A percentile compares a stretch with the other conserved stretches of the same genome.
These are phyloP conservation scores for Tetrao urogallus DNA, from an alignment of 2,113 vertebrate species.

Conservation along the genomic window DNA sequence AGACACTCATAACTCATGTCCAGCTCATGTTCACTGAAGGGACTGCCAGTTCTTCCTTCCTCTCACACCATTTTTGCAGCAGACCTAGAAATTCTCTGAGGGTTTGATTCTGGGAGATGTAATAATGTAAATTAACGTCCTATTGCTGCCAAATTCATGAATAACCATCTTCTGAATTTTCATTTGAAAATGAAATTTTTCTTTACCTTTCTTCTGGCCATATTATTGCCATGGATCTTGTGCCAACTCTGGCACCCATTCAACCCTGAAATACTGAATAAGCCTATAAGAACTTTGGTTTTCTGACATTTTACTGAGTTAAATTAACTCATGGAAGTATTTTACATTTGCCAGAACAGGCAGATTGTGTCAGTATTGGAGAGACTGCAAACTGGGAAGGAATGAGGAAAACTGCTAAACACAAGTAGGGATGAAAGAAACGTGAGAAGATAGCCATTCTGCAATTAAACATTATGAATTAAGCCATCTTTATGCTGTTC, in stretches of 20 bases:
- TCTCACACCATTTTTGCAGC: not conserved
- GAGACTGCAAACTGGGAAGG: not conserved
- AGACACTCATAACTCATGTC: accelerated
- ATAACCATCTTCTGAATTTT: not conserved
- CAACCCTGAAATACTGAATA: not conserved
- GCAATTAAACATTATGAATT: not conserved
- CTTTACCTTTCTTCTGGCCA: not conserved
- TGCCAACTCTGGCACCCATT: not conserved
- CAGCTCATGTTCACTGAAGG: not conserved
- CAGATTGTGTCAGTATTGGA: not conserved
- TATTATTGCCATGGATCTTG: not conserved
- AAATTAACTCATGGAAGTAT: not conserved
- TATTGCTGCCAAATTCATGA: not conserved
- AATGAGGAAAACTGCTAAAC: not conserved
- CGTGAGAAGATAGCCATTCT: not conserved
- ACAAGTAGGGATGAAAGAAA: not conserved
- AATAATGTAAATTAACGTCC: slow-evolving; percentile 1
- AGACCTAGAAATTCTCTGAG: not conserved
- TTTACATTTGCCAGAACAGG: not conserved
- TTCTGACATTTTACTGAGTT: not conserved
- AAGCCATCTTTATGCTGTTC: not conserved
- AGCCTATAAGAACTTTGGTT: not conserved
- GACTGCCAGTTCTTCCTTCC: not conserved
- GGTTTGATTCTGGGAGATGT: not conserved
- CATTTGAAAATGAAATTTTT: not conserved